These are phyloP conservation scores for Heterodera schachtii DNA, from an alignment of 1,140 invertebrate genomes.

Conservation along the genomic window DNA sequence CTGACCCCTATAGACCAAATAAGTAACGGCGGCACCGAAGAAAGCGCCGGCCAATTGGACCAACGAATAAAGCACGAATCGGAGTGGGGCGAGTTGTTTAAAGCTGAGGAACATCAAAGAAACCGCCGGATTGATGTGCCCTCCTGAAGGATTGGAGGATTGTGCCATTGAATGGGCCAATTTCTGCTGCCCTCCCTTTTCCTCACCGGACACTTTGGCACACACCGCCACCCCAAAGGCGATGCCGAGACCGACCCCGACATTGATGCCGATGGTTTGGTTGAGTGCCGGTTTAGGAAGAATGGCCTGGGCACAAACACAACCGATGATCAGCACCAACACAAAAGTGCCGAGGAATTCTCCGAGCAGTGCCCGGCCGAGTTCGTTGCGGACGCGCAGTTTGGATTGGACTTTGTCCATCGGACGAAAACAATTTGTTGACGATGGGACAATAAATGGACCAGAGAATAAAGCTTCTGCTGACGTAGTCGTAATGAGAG, in stretches of 20 bases:
- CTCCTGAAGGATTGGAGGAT: conserved; percentile 65
- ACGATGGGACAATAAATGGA: background rate
- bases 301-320: conserved; percentile 34
- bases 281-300: conserved; percentile 37
- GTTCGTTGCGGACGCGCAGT: conserved; percentile 48
- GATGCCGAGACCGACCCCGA: conserved; percentile 53
- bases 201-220: conserved; percentile 49
- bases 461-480: no score
- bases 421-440: background rate
- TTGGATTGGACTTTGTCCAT: conserved; percentile 36
- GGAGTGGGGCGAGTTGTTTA: conserved; percentile 67
- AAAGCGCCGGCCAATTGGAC: conserved; percentile 72
- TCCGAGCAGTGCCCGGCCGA: conserved; percentile 42
- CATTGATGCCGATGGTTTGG: conserved; percentile 45
- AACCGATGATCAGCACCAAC: conserved; percentile 44
- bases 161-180: background rate
- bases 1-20: conserved; percentile 67
- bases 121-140: conserved; percentile 72
- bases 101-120: conserved; percentile 68
- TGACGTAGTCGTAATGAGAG: no score
- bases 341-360: conserved; percentile 53
- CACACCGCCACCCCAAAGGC: conserved; percentile 54
- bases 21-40: conserved; percentile 66
- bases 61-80: conserved; percentile 68
- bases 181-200: background rate